These are phyloP conservation scores for Leptopilina myrica DNA, from an alignment of 2,888 invertebrate genomes.

Conservation along the genomic window DNA sequence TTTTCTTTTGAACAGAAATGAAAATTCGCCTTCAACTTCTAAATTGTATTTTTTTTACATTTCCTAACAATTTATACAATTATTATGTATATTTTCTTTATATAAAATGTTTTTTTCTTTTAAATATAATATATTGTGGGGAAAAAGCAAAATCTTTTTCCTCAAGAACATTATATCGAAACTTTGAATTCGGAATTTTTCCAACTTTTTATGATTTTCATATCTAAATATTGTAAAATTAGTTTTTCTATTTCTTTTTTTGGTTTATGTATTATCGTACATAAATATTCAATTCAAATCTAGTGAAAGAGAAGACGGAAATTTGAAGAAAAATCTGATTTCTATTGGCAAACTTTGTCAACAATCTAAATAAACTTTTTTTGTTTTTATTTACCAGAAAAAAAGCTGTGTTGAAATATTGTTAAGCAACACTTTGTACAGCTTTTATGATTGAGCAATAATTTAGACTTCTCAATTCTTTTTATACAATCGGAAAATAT, in stretches of 20 bases:
- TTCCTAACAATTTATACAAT: no score
- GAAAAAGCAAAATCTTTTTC: no score
- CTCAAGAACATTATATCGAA: no score
- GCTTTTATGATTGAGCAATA: constrained; percentile 51
- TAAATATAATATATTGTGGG: no score
- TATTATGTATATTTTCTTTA: no score
- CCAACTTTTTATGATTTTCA: background rate
- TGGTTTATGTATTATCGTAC: background rate
- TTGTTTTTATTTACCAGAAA: background rate
- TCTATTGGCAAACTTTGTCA: background rate
- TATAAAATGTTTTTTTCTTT: no score
- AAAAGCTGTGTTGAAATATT: background rate
- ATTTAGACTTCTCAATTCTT: constrained; percentile 46
- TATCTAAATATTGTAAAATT: background rate
- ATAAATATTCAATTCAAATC: background rate
- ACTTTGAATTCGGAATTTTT: no score
- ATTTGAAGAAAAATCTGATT: background rate
- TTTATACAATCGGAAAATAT: constrained; percentile 39
- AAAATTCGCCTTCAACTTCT: no score
- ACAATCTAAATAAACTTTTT: background rate
- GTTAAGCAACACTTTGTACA: constrained; percentile 23
- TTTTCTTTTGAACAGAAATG: no score
- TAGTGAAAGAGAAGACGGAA: background rate
- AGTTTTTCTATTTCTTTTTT: background rate
- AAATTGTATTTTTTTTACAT: no score